Conservation (phyloP, 2,888 invertebrate genomes). For the Lissocephala sabroskyi region DNA sequence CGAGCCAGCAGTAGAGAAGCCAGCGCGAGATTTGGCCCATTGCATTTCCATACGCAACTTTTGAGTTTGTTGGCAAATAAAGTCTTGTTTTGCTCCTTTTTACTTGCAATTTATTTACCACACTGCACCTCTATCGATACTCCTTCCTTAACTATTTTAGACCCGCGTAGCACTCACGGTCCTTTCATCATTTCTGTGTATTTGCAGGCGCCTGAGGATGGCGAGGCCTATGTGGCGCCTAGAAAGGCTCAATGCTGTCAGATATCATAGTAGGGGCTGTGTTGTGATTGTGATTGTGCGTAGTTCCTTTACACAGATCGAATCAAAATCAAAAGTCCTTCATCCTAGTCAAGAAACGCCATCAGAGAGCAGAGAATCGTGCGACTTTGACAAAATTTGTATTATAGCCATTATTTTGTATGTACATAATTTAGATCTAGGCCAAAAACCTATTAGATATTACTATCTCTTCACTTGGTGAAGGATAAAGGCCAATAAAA, state of each 20-base stretch:
- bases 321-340: conserved; percentile 34
- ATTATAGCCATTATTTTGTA: conserved; percentile 48
- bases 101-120: background rate
- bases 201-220: conserved; percentile 62
- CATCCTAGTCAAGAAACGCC: conserved; percentile 44
- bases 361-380: conserved; percentile 18
- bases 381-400: conserved; percentile 38
- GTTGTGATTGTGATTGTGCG: too few relatives aligned
- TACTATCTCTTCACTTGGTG: conserved; percentile 19
- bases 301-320: too few relatives aligned
- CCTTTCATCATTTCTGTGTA: conserved; percentile 59
- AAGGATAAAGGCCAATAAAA: conserved; percentile 22
- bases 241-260: conserved; percentile 65
- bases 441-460: background rate
- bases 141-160: conserved; percentile 7
- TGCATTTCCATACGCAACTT: conserved; percentile 5
- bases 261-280: conserved; percentile 63
- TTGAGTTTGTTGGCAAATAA: conserved; percentile 15
- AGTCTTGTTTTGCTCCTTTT: conserved; percentile 7
- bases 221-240: conserved; percentile 37
- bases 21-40: conserved; percentile 8
- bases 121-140: conserved; percentile 1
- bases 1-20: conserved; percentile 37
- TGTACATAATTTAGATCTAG: conserved; percentile 14
- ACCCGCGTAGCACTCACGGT: conserved; percentile 42